Evolutionary conservation across 1,140 invertebrate species (phyloP).

Genomic region (Formica selysi): DNA sequence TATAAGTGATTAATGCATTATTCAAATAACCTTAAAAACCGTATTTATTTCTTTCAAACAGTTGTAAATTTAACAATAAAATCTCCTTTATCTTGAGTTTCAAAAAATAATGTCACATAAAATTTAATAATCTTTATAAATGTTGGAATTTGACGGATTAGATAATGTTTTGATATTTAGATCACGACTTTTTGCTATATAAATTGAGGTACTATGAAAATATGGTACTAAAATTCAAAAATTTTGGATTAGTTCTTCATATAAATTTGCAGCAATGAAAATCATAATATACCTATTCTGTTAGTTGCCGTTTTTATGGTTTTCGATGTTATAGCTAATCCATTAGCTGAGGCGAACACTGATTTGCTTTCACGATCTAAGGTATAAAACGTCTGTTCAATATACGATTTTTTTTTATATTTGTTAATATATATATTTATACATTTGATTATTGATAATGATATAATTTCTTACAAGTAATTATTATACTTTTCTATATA

Average conservation of each 20-base stretch:
- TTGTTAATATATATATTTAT: not conserved
- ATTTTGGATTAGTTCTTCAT: not conserved
- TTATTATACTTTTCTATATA: too few species aligned
- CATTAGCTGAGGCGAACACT: not conserved
- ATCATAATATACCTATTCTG: not conserved
- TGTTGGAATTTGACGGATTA: not conserved
- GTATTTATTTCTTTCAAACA: not conserved
- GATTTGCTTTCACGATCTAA: not conserved
- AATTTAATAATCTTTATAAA: not conserved
- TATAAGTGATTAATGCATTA: too few species aligned
- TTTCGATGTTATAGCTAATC: not conserved
- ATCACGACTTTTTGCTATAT: not conserved
- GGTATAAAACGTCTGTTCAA: not conserved
- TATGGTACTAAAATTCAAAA: not conserved
- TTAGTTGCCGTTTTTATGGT: not conserved
- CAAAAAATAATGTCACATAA: not conserved
- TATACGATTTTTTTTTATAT: not conserved
- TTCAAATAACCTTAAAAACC: too few species aligned
- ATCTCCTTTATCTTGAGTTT: not conserved
- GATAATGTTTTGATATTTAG: not conserved
- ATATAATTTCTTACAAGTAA: too few species aligned
- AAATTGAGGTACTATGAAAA: not conserved
- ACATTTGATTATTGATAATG: not conserved
- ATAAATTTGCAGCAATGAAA: not conserved
- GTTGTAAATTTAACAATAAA: constrained; percentile 4